A percentile compares a stretch with the other conserved stretches of the same genome.
Evolutionary conservation across 2,888 invertebrate species (phyloP).

Genomic region (Hydraecia micacea): DNA sequence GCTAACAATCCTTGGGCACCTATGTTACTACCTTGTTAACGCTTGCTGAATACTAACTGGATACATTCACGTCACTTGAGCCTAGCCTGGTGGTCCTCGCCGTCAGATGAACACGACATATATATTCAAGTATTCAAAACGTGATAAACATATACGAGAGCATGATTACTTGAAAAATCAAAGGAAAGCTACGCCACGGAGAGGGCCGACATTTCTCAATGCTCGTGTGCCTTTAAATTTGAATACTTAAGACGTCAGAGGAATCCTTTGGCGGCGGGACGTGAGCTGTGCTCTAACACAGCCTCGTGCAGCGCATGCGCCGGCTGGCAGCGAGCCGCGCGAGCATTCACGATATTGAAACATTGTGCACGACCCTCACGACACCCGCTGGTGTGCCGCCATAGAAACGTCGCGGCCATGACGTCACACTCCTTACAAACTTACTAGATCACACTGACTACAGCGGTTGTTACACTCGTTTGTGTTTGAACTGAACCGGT

Average conservation of each 20-base stretch:
- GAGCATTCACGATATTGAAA: background rate
- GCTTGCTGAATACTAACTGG: background rate
- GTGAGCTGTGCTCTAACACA: slow-evolving; percentile 26
- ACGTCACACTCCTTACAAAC: background rate
- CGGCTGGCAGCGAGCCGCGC: background rate
- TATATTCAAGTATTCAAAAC: background rate
- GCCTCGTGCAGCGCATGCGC: background rate
- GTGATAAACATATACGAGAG: background rate
- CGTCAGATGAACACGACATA: background rate
- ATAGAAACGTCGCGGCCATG: background rate
- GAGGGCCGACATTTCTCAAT: background rate
- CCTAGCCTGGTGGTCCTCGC: background rate
- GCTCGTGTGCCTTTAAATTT: slow-evolving; percentile 22
- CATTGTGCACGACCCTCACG: background rate
- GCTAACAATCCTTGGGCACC: background rate
- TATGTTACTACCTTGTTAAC: background rate
- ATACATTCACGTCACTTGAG: background rate
- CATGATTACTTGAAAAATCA: slow-evolving; percentile 26
- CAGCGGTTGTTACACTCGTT: background rate
- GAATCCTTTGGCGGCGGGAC: slow-evolving; percentile 13
- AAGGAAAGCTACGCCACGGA: slow-evolving; percentile 12
- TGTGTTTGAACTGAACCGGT: background rate
- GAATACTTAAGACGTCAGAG: slow-evolving; percentile 26
- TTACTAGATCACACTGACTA: background rate
- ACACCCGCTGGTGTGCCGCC: background rate